Percentiles rank a stretch among this genome's conserved stretches.
Conservation (phyloP, 2,113 vertebrate species). For the Trematocara marginatum region DNA sequence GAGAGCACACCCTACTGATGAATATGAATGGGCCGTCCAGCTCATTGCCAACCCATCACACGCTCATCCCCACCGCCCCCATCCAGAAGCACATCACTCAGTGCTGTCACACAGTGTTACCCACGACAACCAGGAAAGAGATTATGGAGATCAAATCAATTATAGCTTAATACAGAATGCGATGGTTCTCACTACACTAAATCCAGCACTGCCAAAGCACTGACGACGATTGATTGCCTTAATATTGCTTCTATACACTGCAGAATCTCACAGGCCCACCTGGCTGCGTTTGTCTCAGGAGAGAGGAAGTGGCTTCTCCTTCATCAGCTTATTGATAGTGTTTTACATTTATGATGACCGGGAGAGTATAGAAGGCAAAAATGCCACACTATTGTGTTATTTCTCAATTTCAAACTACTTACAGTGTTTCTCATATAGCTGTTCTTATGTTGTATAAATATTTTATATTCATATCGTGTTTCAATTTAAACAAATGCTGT, state of each 20-base stretch:
- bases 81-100: constrained; percentile 70
- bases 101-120: constrained; percentile 73
- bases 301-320: constrained; percentile 50
- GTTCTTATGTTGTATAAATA: neutral
- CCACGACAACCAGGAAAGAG: constrained; percentile 69
- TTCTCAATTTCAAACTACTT: constrained; percentile 11
- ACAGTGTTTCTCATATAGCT: neutral
- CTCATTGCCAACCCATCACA: constrained; percentile 60
- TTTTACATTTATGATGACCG: constrained; percentile 53
- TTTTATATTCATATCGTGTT: neutral
- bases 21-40: constrained; percentile 54
- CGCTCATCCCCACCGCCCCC: constrained; percentile 20
- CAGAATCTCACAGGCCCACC: constrained; percentile 26
- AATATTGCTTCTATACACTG: constrained; percentile 65
- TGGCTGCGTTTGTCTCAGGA: constrained; percentile 27
- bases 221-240: constrained; percentile 75
- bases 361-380: constrained; percentile 24
- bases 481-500: neutral
- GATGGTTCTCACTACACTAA: constrained; percentile 64
- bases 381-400: constrained; percentile 5
- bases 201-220: constrained; percentile 64
- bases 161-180: constrained; percentile 74
- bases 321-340: constrained; percentile 53
- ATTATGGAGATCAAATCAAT: constrained; percentile 81
- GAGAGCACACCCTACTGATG: constrained; percentile 25